Evolutionary conservation across 2,797 vertebrate genomes (phyloP).

Genomic region (Leucoraja ocellata): DNA sequence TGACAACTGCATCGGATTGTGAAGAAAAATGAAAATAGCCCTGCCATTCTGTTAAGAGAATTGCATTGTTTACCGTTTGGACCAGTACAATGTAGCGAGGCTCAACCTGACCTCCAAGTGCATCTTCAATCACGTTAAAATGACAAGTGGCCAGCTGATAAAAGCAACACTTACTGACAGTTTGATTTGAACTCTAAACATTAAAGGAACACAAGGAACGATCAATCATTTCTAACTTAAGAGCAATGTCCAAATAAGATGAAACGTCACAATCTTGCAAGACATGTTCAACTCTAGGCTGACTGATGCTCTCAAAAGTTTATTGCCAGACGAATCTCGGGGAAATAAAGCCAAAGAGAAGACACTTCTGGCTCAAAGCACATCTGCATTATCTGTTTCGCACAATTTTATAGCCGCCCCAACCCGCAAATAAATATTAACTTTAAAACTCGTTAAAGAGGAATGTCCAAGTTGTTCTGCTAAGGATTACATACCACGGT

Average conservation of each 20-base stretch:
- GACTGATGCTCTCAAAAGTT: slow-evolving; percentile 18
- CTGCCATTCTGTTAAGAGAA: not conserved
- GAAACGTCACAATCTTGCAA: not conserved
- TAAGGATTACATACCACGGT: not conserved
- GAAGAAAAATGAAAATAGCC: slow-evolving; percentile 9
- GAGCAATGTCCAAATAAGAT: not conserved
- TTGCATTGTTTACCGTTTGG: not conserved
- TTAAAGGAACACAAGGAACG: not conserved
- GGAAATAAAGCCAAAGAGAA: not conserved
- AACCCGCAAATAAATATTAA: not conserved
- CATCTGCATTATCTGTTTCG: not conserved
- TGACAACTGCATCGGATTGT: not conserved
- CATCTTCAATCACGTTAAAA: slow-evolving; percentile 22
- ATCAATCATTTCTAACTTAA: slow-evolving; percentile 27
- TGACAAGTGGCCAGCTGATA: slow-evolving; percentile 5
- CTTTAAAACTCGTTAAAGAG: not conserved
- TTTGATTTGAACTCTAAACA: not conserved
- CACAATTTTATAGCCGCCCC: too few species aligned
- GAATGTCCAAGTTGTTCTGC: not conserved
- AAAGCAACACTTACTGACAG: slow-evolving; percentile 23
- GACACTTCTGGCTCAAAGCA: not conserved
- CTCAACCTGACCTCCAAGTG: not conserved
- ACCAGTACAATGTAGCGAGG: not conserved
- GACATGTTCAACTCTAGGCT: not conserved
- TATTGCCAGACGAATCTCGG: not conserved